Evolutionary conservation across 1,140 invertebrate species (phyloP).

Genomic region (Heliconius eleuchia): DNA sequence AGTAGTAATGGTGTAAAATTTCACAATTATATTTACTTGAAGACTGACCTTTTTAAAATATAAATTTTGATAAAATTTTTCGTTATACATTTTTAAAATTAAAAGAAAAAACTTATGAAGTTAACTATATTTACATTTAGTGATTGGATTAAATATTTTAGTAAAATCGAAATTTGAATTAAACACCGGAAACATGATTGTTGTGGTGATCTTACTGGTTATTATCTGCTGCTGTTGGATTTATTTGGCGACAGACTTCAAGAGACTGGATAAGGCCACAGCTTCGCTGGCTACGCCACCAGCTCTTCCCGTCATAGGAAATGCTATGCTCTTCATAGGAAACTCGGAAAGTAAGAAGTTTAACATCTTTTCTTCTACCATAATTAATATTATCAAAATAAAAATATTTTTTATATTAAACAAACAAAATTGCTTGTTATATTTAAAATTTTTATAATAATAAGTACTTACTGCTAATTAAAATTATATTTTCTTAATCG

Average conservation of each 20-base stretch:
- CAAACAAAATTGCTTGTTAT: no score
- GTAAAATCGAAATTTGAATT: background rate
- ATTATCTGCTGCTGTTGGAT: slow-evolving; percentile 44
- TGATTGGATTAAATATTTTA: background rate
- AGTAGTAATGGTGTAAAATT: background rate
- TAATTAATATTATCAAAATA: no score
- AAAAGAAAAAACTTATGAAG: no score
- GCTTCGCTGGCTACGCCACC: slow-evolving; percentile 78
- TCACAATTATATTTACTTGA: background rate
- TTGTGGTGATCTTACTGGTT: slow-evolving; percentile 42
- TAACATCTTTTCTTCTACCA: background rate
- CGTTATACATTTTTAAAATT: no score
- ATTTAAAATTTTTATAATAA: no score
- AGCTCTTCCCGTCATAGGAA: slow-evolving; percentile 82
- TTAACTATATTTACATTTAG: no score
- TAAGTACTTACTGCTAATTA: no score
- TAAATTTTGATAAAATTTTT: no score
- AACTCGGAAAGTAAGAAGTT: slow-evolving; percentile 72
- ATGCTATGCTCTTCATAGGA: slow-evolving; percentile 79
- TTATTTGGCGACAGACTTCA: slow-evolving; percentile 38
- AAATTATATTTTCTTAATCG: no score
- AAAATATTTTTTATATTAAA: no score
- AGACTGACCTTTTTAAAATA: no score
- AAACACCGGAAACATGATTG: slow-evolving; percentile 46
- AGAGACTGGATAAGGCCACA: slow-evolving; percentile 54